phyloP scores from a whole-genome alignment of 2,113 vertebrate species.

The Campylomormyrus numenius region DNA sequence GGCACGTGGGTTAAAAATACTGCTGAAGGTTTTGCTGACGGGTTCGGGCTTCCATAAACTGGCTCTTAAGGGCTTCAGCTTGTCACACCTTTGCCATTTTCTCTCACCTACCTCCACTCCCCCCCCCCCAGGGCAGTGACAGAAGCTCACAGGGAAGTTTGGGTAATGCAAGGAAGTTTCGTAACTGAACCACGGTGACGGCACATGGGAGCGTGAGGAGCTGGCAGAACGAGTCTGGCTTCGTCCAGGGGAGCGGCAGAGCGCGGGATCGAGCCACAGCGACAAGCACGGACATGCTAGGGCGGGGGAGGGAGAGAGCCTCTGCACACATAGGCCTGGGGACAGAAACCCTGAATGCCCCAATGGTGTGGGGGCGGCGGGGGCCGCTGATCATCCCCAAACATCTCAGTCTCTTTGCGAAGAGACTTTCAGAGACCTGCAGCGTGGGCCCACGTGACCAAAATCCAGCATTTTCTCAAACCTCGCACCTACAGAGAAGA shows the following conservation, averaged over 20 bases:
- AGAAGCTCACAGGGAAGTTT: conserved; percentile 34
- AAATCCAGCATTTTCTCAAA: not conserved
- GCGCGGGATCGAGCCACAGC: conserved; percentile 47
- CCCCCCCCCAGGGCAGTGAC: not conserved
- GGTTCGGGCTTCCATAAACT: not conserved
- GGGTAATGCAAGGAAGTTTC: conserved; percentile 37
- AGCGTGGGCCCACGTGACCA: not conserved
- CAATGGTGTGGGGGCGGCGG: not conserved
- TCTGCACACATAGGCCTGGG: not conserved
- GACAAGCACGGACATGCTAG: conserved; percentile 35
- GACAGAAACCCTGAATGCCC: not conserved
- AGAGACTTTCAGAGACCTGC: not conserved
- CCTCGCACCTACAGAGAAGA: not conserved
- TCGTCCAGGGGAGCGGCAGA: conserved; percentile 42
- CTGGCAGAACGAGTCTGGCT: conserved; percentile 36
- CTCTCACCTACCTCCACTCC: not conserved
- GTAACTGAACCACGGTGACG: conserved; percentile 13
- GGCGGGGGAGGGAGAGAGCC: not conserved
- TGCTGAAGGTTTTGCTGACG: not conserved
- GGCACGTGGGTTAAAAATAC: not conserved
- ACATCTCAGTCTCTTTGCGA: not conserved
- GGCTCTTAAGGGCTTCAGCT: not conserved
- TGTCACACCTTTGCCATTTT: not conserved
- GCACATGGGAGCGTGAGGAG: conserved; percentile 4
- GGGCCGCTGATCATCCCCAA: not conserved